Evolutionary conservation across 2,797 vertebrate species (phyloP).

Genomic region (Pangasius krempfi): DNA sequence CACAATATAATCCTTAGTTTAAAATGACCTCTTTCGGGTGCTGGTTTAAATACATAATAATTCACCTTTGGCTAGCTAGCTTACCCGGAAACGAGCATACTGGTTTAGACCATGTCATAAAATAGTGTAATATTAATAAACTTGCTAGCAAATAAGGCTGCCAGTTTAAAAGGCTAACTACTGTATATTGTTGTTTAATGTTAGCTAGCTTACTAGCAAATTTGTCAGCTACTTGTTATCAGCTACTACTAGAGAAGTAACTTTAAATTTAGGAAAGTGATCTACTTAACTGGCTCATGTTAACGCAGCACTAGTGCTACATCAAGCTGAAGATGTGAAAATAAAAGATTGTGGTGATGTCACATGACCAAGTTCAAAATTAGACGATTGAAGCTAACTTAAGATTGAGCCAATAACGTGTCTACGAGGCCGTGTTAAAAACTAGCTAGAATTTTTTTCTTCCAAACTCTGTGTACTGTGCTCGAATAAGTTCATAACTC

Average conservation of each 20-base stretch:
- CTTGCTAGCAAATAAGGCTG: not conserved
- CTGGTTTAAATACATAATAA: not conserved
- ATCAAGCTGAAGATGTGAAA: not conserved
- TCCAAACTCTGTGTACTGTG: not conserved
- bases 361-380: not conserved
- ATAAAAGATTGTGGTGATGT: not conserved
- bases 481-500: not conserved
- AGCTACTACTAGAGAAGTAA: not conserved
- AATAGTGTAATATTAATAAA: not conserved
- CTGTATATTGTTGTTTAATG: not conserved
- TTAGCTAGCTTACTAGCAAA: conserved; percentile 3
- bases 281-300: not conserved
- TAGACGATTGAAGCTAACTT: not conserved
- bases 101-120: not conserved
- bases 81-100: not conserved
- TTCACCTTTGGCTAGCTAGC: not conserved
- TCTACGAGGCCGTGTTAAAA: not conserved
- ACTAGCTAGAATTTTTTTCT: not conserved
- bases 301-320: not conserved
- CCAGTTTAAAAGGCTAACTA: not conserved
- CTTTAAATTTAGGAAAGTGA: not conserved
- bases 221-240: not conserved
- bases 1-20: not conserved
- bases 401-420: not conserved
- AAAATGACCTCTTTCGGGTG: not conserved